Evolutionary conservation across 2,113 vertebrate species (phyloP), one percentile per base, ranked within the genome.

Genomic region (Chunga burmeisteri): DNA sequence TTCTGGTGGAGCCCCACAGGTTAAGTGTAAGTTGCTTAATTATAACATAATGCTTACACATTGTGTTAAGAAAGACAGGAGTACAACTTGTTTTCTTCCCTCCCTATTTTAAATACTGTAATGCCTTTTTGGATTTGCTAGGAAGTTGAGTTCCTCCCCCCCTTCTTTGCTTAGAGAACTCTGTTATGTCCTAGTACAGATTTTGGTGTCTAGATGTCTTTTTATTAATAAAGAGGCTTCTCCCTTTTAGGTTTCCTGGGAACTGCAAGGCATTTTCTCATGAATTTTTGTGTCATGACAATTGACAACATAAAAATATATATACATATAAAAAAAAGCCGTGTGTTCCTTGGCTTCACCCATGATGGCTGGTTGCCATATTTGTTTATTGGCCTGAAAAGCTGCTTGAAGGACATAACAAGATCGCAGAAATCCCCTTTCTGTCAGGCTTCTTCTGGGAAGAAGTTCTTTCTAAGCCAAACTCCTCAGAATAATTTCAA

Each of bases 261-360:
- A 96, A 93, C 70, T 82, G 47, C 59, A 95, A 94, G 67, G 67
- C 87, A 91, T 92, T 96, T 97, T 96, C 96, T 94, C 92, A 94
- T 58, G 73, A 90, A 91, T 95, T 94, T 94, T 91, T 94, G 56
- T 79, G 62, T 80, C 58, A 61, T 97, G 93, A 96, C 86, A 94
- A 90, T 86, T 90, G 87, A 94, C 77, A 84, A 52, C 8, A 55
- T 36, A 4, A 61, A 77, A 80, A 68, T 19, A 65, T 32, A 53
- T 20, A 21, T 30, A 23, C 18, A n/a, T 38, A 34, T 9, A 52
- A 13, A 71, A 85, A 82, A 0, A 53, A 38, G 5, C 44, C 21
- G 2, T 90, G 72, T 77, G 27, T 90, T 95, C 84, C 72, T 95
- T 96, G 96, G 93, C 81, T 93, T 95, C 72, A 68, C 20, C 72